These are phyloP conservation scores for Rhinatrema bivittatum DNA, from an alignment of 2,797 vertebrate species.

Conservation along the genomic window DNA sequence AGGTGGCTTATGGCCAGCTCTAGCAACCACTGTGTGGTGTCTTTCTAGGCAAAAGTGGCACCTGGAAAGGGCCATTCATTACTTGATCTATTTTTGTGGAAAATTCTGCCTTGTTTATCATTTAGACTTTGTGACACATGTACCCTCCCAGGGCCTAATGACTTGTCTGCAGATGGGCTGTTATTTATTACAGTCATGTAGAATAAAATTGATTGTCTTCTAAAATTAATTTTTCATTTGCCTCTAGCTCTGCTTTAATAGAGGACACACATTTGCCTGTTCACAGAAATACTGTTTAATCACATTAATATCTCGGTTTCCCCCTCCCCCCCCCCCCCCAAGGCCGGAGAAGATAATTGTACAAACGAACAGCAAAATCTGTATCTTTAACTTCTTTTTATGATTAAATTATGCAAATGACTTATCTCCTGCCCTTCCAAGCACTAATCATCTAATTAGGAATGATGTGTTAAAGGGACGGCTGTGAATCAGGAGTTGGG, in stretches of 20 bases:
- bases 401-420: constrained; percentile 89
- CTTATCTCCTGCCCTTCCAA: constrained; percentile 77
- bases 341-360: constrained; percentile 79
- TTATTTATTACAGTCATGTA: constrained; percentile 86
- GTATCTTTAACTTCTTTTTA: constrained; percentile 82
- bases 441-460: constrained; percentile 87
- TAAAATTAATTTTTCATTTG: constrained; percentile 88
- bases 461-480: constrained; percentile 76
- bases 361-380: constrained; percentile 81
- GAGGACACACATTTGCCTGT: constrained; percentile 73
- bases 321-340: constrained; percentile 61
- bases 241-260: constrained; percentile 78
- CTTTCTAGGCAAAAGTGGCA: constrained; percentile 17
- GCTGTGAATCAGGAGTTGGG: constrained; percentile 66
- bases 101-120: constrained; percentile 56
- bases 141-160: constrained; percentile 72
- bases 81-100: constrained; percentile 40
- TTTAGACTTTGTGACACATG: constrained; percentile 71
- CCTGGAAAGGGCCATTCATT: constrained; percentile 37
- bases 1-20: neutral
- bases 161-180: constrained; percentile 75
- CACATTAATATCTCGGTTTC: constrained; percentile 80
- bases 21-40: constrained; percentile 20
- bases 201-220: constrained; percentile 88
- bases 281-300: constrained; percentile 86